These are phyloP conservation scores for Phyllostomus discolor DNA, from an alignment of 2,113 vertebrate species.

Conservation along the genomic window DNA sequence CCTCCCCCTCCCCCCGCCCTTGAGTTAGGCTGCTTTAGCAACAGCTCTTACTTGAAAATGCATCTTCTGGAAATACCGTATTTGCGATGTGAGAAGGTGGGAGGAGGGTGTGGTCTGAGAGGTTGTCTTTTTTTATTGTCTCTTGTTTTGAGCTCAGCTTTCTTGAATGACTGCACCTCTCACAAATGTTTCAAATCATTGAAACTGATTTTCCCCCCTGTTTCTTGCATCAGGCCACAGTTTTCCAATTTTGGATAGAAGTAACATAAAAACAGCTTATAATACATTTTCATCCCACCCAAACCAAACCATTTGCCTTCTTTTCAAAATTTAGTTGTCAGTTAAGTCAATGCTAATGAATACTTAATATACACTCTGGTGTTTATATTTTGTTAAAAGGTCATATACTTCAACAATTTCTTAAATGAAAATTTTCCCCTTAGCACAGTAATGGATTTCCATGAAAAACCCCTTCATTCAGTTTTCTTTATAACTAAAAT, in stretches of 20 bases:
- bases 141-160: slow-evolving; percentile 58
- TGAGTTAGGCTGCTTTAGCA: background rate
- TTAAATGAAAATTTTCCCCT: background rate
- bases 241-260: background rate
- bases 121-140: slow-evolving; percentile 57
- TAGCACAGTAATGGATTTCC: background rate
- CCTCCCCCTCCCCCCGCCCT: background rate
- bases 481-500: background rate
- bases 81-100: slow-evolving; percentile 55
- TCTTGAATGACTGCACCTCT: slow-evolving; percentile 53
- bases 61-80: slow-evolving; percentile 56
- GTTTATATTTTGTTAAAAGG: background rate
- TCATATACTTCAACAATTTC: background rate
- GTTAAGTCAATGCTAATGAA: background rate
- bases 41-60: slow-evolving; percentile 48
- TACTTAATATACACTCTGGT: background rate
- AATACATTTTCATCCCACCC: slow-evolving; percentile 49
- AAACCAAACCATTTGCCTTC: slow-evolving; percentile 44
- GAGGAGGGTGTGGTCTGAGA: background rate
- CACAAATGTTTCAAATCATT: slow-evolving; percentile 20
- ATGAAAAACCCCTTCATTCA: background rate
- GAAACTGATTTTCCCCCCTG: background rate
- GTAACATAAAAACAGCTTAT: background rate
- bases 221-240: slow-evolving; percentile 43
- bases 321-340: background rate